Evolutionary conservation across 2,113 vertebrate species (phyloP).

Genomic region (Ginglymostoma cirratum): DNA sequence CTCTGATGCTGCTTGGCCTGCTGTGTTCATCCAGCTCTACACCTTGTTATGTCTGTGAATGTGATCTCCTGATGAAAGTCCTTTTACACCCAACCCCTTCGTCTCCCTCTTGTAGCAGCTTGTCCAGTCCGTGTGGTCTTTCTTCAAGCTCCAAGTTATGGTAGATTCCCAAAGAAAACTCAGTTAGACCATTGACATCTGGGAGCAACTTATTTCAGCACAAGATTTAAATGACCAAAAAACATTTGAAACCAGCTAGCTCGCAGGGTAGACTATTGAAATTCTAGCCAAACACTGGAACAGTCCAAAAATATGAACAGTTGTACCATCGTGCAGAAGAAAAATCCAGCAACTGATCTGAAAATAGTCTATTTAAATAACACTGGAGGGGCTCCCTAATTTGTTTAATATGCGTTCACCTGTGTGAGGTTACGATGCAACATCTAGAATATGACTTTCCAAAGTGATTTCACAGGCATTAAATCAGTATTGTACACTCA

Average conservation of each 20-base stretch:
- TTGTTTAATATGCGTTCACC: neutral
- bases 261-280: neutral
- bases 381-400: neutral
- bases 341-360: neutral
- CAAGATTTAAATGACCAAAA: neutral
- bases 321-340: neutral
- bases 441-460: too few relatives aligned
- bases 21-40: too few relatives aligned
- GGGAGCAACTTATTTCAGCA: neutral
- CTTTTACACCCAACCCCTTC: too few relatives aligned
- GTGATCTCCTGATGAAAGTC: too few relatives aligned
- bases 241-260: neutral
- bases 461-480: neutral
- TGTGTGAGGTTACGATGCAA: neutral
- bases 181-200: neutral
- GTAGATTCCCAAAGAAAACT: neutral
- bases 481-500: neutral
- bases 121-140: neutral
- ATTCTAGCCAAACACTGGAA: neutral
- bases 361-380: neutral
- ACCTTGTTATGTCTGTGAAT: too few relatives aligned
- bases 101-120: neutral
- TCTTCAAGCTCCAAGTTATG: neutral
- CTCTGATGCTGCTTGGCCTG: too few relatives aligned
- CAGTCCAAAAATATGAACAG: neutral